Percentiles rank a stretch among this genome's conserved stretches.
Conservation (phyloP, 2,888 invertebrate genomes). For the Ischnura elegans region DNA sequence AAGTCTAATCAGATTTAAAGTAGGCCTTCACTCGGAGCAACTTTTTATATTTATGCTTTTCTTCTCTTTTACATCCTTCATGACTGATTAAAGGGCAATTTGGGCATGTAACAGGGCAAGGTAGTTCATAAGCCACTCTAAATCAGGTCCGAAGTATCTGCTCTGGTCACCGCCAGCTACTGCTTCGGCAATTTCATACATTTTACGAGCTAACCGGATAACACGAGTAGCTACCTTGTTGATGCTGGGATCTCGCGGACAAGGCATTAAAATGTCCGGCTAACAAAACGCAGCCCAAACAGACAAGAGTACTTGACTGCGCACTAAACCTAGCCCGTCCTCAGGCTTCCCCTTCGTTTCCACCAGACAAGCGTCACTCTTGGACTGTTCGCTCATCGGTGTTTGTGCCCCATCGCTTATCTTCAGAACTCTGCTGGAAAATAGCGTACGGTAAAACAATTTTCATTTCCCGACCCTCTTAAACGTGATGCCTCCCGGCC, state of each 20-base stretch:
- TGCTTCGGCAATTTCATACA: not conserved
- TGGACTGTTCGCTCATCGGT: not conserved
- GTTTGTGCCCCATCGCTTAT: not conserved
- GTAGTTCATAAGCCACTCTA: not conserved
- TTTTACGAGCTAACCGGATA: not conserved
- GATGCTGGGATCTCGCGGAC: not conserved
- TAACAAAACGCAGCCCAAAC: not conserved
- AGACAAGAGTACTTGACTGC: not conserved
- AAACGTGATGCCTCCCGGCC: not conserved
- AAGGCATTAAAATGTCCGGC: not conserved
- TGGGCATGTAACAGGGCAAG: too few species aligned
- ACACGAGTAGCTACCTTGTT: not conserved
- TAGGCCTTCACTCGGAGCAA: too few species aligned
- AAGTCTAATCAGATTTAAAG: too few species aligned
- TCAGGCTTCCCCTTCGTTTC: not conserved
- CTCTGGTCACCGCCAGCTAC: not conserved
- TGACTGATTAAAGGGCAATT: too few species aligned
- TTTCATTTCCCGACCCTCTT: not conserved
- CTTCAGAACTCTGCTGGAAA: not conserved
- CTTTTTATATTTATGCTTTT: too few species aligned
- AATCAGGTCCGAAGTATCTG: not conserved
- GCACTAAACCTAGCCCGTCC: not conserved
- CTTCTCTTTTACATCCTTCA: too few species aligned
- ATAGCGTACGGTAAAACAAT: not conserved
- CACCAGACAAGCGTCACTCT: not conserved